A percentile compares a stretch with the other conserved stretches of the same genome.
These are phyloP conservation scores for Oncopodura yosiiana DNA, from an alignment of 1,140 invertebrate species.

Conservation along the genomic window DNA sequence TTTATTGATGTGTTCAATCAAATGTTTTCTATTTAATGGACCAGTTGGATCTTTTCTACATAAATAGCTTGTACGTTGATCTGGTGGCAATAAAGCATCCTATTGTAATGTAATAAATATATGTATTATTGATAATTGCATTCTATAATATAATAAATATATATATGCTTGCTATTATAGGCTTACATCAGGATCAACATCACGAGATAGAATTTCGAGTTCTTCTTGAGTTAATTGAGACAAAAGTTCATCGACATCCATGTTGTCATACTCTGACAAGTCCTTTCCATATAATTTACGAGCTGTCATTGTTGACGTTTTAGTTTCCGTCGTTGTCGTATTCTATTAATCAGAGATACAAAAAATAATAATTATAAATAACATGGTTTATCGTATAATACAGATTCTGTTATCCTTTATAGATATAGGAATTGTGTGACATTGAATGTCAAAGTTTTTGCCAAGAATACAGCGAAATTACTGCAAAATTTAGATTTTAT, in stretches of 20 bases:
- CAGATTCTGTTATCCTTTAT: too few species aligned
- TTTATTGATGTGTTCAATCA: constrained; percentile 85
- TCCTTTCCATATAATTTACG: constrained; percentile 87
- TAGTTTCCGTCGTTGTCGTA: constrained; percentile 67
- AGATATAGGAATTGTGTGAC: too few species aligned
- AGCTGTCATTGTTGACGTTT: constrained; percentile 74
- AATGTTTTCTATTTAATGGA: constrained; percentile 86
- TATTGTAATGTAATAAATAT: too few species aligned
- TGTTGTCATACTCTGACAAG: constrained; percentile 83
- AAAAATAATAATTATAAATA: too few species aligned
- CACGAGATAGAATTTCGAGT: constrained; percentile 91
- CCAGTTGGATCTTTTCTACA: constrained; percentile 92
- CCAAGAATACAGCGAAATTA: too few species aligned
- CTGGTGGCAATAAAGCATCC: constrained; percentile 93
- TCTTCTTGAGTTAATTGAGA: constrained; percentile 88
- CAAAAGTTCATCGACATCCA: constrained; percentile 93
- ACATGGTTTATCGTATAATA: too few species aligned
- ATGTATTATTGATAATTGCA: too few species aligned
- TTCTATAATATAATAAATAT: constrained; percentile 5
- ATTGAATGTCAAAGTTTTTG: too few species aligned
- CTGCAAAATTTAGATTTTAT: too few species aligned
- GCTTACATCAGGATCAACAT: constrained; percentile 98
- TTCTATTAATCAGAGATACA: too few species aligned
- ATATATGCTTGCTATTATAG: background rate
- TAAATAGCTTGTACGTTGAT: constrained; percentile 88